Conservation (phyloP, 2,888 invertebrate species). For the Ramazzottius varieornatus region DNA sequence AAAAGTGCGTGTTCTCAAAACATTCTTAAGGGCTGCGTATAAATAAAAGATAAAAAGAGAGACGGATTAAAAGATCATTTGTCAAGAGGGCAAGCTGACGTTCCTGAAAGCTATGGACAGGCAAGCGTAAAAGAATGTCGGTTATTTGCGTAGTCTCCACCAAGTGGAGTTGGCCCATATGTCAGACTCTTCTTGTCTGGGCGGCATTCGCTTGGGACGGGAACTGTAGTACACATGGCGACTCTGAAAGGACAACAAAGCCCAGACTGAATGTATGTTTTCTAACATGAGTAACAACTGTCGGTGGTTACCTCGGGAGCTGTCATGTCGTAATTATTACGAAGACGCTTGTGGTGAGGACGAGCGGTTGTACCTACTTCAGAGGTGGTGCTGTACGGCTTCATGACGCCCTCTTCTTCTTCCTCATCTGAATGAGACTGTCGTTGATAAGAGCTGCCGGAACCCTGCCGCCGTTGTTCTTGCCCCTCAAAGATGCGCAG, state of each 20-base stretch:
- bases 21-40: no score
- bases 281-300: no score
- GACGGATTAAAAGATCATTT: no score
- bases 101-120: no score
- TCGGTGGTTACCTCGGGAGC: not conserved
- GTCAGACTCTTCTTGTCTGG: not conserved
- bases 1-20: no score
- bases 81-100: no score
- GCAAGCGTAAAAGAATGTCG: no score
- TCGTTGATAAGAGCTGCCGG: not conserved
- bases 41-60: no score
- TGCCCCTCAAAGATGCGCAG: not conserved
- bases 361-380: not conserved
- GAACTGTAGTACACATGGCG: not conserved
- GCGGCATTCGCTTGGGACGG: not conserved
- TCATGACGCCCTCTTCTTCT: not conserved
- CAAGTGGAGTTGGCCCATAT: not conserved
- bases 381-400: not conserved
- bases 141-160: not conserved
- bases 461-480: not conserved
- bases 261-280: no score
- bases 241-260: no score
- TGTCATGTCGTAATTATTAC: not conserved
- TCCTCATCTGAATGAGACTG: not conserved
- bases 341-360: not conserved